Percentiles rank a stretch among this genome's conserved stretches.
Evolutionary conservation across 2,113 vertebrate genomes (phyloP).

Genomic region (Daboia siamensis): DNA sequence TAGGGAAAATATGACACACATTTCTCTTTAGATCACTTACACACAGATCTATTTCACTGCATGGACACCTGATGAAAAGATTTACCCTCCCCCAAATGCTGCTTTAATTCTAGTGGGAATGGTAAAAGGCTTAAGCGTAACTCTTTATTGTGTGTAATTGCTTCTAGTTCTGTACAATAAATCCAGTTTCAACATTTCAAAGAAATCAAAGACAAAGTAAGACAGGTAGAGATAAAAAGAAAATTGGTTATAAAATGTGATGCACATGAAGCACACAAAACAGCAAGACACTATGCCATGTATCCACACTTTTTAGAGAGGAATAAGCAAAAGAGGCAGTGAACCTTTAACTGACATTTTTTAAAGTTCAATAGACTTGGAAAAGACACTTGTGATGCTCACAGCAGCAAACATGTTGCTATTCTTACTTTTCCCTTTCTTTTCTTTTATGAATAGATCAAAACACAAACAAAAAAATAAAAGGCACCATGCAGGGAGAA

Average conservation of each 20-base stretch:
- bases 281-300: constrained; percentile 20
- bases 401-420: constrained; percentile 61
- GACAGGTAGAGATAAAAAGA: constrained; percentile 45
- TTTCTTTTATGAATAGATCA: constrained; percentile 60
- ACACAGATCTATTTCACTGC: not conserved
- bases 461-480: constrained; percentile 18
- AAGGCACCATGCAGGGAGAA: not conserved
- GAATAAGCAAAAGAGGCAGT: constrained; percentile 63
- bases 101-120: not conserved
- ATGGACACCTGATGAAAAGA: not conserved
- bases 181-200: constrained; percentile 22
- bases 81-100: not conserved
- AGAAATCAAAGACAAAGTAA: constrained; percentile 21
- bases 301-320: constrained; percentile 62
- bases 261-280: constrained; percentile 30
- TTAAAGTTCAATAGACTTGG: constrained; percentile 69
- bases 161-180: constrained; percentile 8
- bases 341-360: constrained; percentile 73
- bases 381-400: constrained; percentile 63
- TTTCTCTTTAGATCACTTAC: not conserved
- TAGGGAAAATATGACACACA: not conserved
- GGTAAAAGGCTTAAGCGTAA: not conserved
- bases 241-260: constrained; percentile 19
- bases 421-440: constrained; percentile 14
- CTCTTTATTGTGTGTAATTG: constrained; percentile 11